Percentiles rank a stretch among this genome's conserved stretches.
These are phyloP conservation scores for Ophion costatus DNA, from an alignment of 2,888 invertebrate genomes.

Conservation along the genomic window DNA sequence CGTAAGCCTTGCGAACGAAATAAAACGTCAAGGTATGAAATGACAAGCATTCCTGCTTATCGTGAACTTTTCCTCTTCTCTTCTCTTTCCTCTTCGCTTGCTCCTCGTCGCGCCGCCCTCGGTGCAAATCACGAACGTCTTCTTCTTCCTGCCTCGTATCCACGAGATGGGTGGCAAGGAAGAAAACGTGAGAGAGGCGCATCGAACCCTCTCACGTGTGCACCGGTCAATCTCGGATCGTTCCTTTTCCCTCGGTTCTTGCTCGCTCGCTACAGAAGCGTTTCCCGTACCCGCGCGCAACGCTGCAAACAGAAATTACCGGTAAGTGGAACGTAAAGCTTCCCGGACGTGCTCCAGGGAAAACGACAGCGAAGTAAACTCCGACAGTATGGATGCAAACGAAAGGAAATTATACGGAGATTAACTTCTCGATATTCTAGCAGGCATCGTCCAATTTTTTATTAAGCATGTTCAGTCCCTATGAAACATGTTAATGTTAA, in stretches of 20 bases:
- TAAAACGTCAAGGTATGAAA: no score
- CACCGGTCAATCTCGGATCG: conserved; percentile 21
- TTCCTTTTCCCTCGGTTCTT: conserved; percentile 25
- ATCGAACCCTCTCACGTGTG: conserved; percentile 44
- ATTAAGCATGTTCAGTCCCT: no score
- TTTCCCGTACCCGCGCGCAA: neutral
- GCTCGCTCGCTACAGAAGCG: neutral
- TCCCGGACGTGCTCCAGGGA: conserved; percentile 21
- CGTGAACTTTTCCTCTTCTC: neutral
- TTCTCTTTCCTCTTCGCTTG: neutral
- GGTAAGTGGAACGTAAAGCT: conserved; percentile 58
- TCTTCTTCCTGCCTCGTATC: neutral
- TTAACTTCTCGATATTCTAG: conserved; percentile 17
- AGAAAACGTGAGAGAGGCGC: conserved; percentile 22
- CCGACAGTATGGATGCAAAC: conserved; percentile 1
- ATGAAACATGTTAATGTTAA: no score
- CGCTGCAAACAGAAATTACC: conserved; percentile 51
- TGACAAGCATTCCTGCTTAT: no score
- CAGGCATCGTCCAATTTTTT: neutral
- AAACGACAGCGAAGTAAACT: conserved; percentile 33
- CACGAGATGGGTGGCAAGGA: neutral
- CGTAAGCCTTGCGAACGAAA: no score
- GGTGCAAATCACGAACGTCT: neutral
- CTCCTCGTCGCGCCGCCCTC: neutral
- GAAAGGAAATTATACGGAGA: conserved; percentile 18